phyloP scores from a whole-genome alignment of 2,797 vertebrate genomes.

The Ctenopoma multispine region DNA sequence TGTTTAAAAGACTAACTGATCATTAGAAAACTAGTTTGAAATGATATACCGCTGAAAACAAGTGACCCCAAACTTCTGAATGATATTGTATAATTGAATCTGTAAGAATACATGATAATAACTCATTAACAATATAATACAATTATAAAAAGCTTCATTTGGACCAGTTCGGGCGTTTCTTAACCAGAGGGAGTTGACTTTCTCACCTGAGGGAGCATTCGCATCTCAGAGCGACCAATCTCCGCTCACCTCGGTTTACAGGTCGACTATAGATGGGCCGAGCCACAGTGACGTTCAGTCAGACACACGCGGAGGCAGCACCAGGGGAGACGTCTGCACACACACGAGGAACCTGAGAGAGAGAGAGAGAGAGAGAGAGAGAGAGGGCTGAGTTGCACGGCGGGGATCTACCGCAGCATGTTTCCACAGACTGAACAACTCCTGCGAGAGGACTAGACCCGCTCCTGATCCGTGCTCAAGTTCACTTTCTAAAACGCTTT shows the following conservation, averaged over 20 bases:
- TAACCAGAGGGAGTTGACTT: conserved; percentile 28
- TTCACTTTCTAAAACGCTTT: not conserved
- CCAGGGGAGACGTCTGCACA: not conserved
- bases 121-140: too few species aligned
- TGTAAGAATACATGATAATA: too few species aligned
- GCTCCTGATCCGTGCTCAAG: conserved; percentile 4
- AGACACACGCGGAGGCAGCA: too few species aligned
- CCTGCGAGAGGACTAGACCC: not conserved
- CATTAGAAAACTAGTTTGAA: too few species aligned
- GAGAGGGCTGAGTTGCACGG: not conserved
- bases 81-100: too few species aligned
- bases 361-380: not conserved
- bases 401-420: conserved; percentile 47
- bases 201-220: conserved; percentile 39
- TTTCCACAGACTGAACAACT: conserved; percentile 32
- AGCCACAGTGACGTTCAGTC: not conserved
- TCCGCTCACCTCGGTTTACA: not conserved
- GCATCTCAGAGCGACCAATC: conserved; percentile 23
- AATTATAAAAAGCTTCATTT: too few species aligned
- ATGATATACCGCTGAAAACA: too few species aligned
- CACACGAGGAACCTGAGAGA: conserved; percentile 3
- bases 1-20: too few species aligned
- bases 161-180: not conserved
- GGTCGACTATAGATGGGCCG: not conserved
- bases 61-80: too few species aligned